Evolutionary conservation across 2,888 invertebrate species (phyloP).

Genomic region (Phrixothrix hirtus): DNA sequence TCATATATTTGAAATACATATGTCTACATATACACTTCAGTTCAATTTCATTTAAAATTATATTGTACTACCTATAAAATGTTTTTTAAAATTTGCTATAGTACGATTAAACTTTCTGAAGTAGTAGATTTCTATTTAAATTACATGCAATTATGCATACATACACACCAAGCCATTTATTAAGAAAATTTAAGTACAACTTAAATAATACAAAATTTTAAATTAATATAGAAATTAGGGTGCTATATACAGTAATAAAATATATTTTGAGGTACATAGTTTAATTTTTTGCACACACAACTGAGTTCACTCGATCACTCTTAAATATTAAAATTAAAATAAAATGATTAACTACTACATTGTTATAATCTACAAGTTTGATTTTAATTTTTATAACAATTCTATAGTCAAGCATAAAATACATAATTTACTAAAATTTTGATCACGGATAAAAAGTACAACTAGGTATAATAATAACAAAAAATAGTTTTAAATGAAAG

Average conservation of each 20-base stretch:
- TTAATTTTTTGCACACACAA: slow-evolving; percentile 3
- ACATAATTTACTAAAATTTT: too few species aligned
- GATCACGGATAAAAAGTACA: too few species aligned
- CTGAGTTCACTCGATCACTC: slow-evolving; percentile 7
- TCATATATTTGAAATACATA: too few species aligned
- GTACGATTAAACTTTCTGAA: not conserved
- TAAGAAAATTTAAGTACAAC: slow-evolving; percentile 38
- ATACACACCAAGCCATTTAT: slow-evolving; percentile 47
- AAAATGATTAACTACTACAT: slow-evolving; percentile 3
- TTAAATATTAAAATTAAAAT: slow-evolving; percentile 7
- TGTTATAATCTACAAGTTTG: not conserved
- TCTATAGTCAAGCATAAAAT: too few species aligned
- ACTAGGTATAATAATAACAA: too few species aligned
- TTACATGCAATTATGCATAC: slow-evolving; percentile 6
- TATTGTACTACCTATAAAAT: too few species aligned
- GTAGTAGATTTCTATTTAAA: too few species aligned
- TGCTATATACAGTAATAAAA: slow-evolving; percentile 24
- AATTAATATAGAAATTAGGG: slow-evolving; percentile 28
- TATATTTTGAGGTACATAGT: slow-evolving; percentile 27
- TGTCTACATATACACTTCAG: too few species aligned
- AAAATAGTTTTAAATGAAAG: too few species aligned
- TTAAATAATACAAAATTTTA: slow-evolving; percentile 27
- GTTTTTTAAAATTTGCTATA: too few species aligned
- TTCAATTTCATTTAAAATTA: too few species aligned
- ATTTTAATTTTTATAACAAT: too few species aligned